Base-by-base conservation (phyloP, 1,140 invertebrate species). In the Drosophila paulistorum region DNA sequence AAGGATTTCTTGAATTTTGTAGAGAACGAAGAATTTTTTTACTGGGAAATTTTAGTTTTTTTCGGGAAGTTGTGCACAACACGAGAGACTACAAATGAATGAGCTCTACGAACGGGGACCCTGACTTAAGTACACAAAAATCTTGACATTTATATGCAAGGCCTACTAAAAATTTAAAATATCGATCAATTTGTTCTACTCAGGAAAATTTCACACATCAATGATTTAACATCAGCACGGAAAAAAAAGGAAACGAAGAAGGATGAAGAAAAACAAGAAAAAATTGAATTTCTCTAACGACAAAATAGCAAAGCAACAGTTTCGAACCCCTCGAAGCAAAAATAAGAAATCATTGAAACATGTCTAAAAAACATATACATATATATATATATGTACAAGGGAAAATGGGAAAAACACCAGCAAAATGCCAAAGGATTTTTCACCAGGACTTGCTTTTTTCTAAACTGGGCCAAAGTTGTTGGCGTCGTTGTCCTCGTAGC, bases 331-430 rank as follows among this genome's bases (percentile, higher is more conserved):
- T 72, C 66, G 68, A 69, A 62, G 84, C 84, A 79, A 89, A 89
- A 89, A 84, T 89, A 81, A 83, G 84, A 89, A 89, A 84, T 89
- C 84, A 89, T 89, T 89, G 84, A 75, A 89, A 89, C 80, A 89
- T 89, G 84, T 87, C 84, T 79, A 69, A 59, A 62, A 70, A 85
- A 84, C 75, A 75, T 26, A 66, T 58, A 48, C 9, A 20, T 7
- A 20, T 17, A 17, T 7, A 9, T 7, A 45, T 17, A 20, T 9
- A 48, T 17, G 17, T 51, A 51, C 10, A 65, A 69, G 17, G 17
- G 55, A 71, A 55, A 51, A 65, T 63, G 41, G 42, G 23, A 60
- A 67, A 57, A 68, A 59, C 60, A 74, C 59, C 60, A 81, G 71
- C 33, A 57, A 67, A 63, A 87, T 79, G 69, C 66, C 73, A 83